These are phyloP conservation scores for Axis porcinus DNA, from an alignment of 2,113 vertebrate species.

Conservation along the genomic window DNA sequence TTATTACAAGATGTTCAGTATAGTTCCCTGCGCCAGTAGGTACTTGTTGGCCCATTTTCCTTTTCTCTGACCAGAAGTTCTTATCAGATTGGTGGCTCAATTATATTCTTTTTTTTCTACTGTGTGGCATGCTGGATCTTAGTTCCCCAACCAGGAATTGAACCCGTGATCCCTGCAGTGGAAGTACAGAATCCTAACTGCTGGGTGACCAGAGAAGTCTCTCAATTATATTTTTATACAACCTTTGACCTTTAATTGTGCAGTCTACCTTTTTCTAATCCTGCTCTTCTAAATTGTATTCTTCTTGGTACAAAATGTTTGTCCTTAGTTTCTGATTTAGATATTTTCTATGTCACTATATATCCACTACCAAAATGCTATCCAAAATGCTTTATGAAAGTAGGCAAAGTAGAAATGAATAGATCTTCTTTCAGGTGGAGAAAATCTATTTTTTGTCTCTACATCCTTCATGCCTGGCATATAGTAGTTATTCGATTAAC, in stretches of 20 bases:
- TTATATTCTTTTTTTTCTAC: not conserved
- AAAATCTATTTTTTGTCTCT: not conserved
- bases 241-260: not conserved
- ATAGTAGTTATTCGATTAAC: not conserved
- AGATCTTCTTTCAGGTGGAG: not conserved
- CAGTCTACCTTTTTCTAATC: not conserved
- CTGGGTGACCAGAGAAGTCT: not conserved
- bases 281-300: not conserved
- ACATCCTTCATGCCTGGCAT: not conserved
- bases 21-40: not conserved
- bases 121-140: not conserved
- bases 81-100: not conserved
- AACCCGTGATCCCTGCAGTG: not conserved
- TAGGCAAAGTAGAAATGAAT: not conserved
- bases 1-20: not conserved
- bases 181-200: not conserved
- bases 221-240: not conserved
- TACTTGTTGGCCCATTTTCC: not conserved
- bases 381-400: not conserved
- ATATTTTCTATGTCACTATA: not conserved
- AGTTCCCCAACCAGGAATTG: not conserved
- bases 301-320: not conserved
- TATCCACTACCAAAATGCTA: not conserved
- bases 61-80: not conserved
- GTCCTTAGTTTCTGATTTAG: not conserved